Evolutionary conservation across 53 echinoderm and acorn worm species (phyloP).

Genomic region (Paelopatides confundens): DNA sequence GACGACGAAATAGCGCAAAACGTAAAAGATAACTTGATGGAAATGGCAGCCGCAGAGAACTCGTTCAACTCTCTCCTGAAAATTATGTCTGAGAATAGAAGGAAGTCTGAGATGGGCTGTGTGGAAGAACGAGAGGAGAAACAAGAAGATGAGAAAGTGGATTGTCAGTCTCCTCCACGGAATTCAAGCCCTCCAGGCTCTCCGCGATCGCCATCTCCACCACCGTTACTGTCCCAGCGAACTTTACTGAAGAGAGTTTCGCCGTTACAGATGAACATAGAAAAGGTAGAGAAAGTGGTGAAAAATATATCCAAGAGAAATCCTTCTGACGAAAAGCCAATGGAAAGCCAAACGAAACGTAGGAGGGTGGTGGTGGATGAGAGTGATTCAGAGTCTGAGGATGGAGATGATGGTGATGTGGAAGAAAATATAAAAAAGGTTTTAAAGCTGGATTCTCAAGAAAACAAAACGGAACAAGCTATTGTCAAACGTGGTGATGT

Average conservation of each 20-base stretch:
- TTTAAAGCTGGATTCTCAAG: not conserved
- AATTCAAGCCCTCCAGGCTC: constrained; percentile 19
- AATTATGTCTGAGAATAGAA: constrained; percentile 31
- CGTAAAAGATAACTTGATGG: not conserved
- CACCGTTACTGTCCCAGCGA: constrained; percentile 71
- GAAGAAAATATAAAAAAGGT: not conserved
- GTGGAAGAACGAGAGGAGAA: constrained; percentile 16
- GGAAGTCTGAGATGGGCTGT: constrained; percentile 42
- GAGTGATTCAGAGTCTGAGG: not conserved
- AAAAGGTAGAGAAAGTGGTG: not conserved
- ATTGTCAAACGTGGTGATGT: not conserved
- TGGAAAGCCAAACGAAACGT: constrained; percentile 6
- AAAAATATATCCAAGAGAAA: not conserved
- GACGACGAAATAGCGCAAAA: constrained; percentile 2
- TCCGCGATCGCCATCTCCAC: constrained; percentile 86
- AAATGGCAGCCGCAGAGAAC: constrained; percentile 4
- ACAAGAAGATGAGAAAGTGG: not conserved
- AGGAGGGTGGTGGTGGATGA: constrained; percentile 34
- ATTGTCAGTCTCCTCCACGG: not conserved
- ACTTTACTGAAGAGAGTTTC: constrained; percentile 12
- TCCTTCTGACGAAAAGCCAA: not conserved
- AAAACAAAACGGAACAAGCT: not conserved
- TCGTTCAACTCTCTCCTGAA: constrained; percentile 30
- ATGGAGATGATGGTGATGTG: not conserved
- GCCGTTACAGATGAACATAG: not conserved